Percentiles rank a stretch among this genome's conserved stretches.
These are phyloP conservation scores for Pollenia labialis DNA, from an alignment of 2,888 invertebrate species.

Conservation along the genomic window DNA sequence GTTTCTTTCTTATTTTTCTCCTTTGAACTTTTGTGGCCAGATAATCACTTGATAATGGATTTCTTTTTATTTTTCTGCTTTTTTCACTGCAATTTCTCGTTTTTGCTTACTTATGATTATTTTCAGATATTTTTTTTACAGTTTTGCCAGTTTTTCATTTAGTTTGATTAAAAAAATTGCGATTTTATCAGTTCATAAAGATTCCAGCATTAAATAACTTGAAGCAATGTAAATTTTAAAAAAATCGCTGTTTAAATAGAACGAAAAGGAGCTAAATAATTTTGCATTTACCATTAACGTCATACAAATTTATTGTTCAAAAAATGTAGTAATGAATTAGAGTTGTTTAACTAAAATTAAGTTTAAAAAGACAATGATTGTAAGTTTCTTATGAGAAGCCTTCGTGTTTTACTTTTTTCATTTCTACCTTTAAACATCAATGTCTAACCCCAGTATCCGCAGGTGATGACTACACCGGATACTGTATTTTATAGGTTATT, in stretches of 20 bases:
- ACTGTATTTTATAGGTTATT: conserved; percentile 20
- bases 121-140: conserved; percentile 36
- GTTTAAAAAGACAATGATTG: too few relatives aligned
- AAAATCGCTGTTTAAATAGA: neutral
- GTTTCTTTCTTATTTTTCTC: conserved; percentile 46
- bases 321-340: too few relatives aligned
- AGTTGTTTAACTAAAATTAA: too few relatives aligned
- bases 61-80: conserved; percentile 49
- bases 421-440: neutral
- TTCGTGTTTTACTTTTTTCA: neutral
- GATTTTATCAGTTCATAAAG: conserved; percentile 58
- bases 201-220: neutral
- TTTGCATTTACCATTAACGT: neutral
- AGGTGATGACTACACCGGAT: conserved; percentile 60
- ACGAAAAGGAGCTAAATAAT: neutral
- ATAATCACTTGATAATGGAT: conserved; percentile 73
- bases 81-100: conserved; percentile 21
- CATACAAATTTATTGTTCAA: too few relatives aligned
- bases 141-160: conserved; percentile 36
- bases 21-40: conserved; percentile 63
- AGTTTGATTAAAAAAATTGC: conserved; percentile 52
- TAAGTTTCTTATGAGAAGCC: too few relatives aligned
- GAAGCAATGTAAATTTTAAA: neutral
- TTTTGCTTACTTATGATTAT: conserved; percentile 62
- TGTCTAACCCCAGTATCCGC: conserved; percentile 53